These are phyloP conservation scores for Embiotoca jacksoni DNA, from an alignment of 2,113 vertebrate genomes.

Conservation along the genomic window DNA sequence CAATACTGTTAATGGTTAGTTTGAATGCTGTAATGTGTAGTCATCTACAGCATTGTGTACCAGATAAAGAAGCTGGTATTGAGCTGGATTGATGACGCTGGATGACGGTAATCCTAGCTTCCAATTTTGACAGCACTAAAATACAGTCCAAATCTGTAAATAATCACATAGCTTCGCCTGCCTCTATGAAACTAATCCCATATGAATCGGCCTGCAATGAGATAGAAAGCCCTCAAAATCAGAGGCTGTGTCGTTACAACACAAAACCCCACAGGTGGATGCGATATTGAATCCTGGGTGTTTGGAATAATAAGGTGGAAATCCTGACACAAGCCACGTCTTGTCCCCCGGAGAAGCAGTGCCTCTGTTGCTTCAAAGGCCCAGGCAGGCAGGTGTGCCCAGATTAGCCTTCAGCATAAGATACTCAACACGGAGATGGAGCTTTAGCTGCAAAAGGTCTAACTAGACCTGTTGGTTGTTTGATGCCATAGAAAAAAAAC, in stretches of 20 bases:
- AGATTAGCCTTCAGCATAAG: constrained; percentile 53
- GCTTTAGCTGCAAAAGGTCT: constrained; percentile 17
- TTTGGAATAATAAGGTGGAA: constrained; percentile 29
- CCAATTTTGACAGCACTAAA: constrained; percentile 1
- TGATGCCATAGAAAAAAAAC: constrained; percentile 35
- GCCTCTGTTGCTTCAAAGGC: constrained; percentile 48
- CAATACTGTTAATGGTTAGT: neutral
- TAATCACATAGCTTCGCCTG: constrained; percentile 11
- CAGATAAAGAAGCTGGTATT: neutral
- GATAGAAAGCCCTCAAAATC: constrained; percentile 27
- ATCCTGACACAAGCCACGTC: constrained; percentile 41
- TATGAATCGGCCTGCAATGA: constrained; percentile 32
- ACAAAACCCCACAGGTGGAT: constrained; percentile 24
- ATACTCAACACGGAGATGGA: constrained; percentile 9
- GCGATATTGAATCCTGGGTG: constrained; percentile 20
- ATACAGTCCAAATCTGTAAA: neutral
- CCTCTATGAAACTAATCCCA: constrained; percentile 24
- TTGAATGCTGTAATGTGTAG: neutral
- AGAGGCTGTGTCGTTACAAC: neutral
- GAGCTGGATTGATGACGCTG: neutral
- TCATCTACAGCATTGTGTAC: neutral
- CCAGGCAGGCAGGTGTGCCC: constrained; percentile 24
- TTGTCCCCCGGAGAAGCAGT: constrained; percentile 22
- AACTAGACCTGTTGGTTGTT: constrained; percentile 25
- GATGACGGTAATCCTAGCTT: neutral